Evolutionary conservation across 2,888 invertebrate genomes (phyloP).

Genomic region (Chloromyia formosa): DNA sequence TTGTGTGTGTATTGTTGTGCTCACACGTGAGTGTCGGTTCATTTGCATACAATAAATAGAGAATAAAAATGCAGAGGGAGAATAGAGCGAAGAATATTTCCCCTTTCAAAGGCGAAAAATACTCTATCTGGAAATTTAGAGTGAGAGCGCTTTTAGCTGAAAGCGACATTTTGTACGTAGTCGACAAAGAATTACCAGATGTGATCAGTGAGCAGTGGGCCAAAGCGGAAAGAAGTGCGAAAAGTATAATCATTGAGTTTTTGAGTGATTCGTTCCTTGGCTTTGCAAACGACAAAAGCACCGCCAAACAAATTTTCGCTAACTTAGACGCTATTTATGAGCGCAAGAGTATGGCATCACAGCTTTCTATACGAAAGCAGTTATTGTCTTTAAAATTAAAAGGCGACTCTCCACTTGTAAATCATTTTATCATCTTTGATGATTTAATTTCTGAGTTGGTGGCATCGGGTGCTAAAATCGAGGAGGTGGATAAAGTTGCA

Average conservation of each 20-base stretch:
- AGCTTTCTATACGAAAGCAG: conserved; percentile 38
- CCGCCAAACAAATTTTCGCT: conserved; percentile 40
- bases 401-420: too few species aligned
- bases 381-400: conserved; percentile 42
- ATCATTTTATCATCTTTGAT: too few species aligned
- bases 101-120: conserved; percentile 45
- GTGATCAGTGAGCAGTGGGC: conserved; percentile 7
- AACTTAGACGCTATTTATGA: conserved; percentile 44
- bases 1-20: too few species aligned
- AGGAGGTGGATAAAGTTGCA: too few species aligned
- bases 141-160: conserved; percentile 39
- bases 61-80: too few species aligned
- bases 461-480: too few species aligned
- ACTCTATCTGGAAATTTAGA: conserved; percentile 46
- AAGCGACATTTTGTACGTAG: conserved; percentile 32
- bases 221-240: conserved; percentile 44
- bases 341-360: conserved; percentile 41
- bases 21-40: too few species aligned
- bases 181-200: conserved; percentile 20
- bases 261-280: conserved; percentile 43
- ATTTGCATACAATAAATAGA: too few species aligned
- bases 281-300: conserved; percentile 25
- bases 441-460: too few species aligned
- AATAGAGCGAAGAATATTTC: conserved; percentile 9
- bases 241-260: conserved; percentile 45